Evolutionary conservation across 2,113 vertebrate genomes (phyloP).

Genomic region (Anhinga anhinga): DNA sequence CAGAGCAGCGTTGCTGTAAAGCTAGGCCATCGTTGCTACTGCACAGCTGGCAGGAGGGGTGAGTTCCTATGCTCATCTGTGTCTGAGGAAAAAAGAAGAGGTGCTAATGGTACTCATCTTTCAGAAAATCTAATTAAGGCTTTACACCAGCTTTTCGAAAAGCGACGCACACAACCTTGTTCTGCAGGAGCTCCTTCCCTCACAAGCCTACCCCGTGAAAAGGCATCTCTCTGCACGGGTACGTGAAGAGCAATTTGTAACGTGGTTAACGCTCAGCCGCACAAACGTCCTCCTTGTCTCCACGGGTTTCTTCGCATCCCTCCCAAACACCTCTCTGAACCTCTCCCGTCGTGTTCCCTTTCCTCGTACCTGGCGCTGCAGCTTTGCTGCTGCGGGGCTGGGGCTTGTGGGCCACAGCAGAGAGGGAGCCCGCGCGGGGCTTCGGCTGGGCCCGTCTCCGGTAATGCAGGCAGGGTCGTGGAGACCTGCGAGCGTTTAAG

Average conservation of each 20-base stretch:
- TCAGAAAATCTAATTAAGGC: not conserved
- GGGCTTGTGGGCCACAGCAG: not conserved
- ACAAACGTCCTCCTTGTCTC: not conserved
- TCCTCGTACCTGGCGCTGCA: not conserved
- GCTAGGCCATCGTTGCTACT: not conserved
- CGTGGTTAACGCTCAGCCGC: not conserved
- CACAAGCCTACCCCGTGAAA: not conserved
- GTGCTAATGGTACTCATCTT: not conserved
- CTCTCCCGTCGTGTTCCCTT: rapidly evolving
- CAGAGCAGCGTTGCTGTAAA: not conserved
- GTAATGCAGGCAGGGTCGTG: rapidly evolving
- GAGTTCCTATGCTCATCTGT: not conserved
- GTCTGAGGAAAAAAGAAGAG: not conserved
- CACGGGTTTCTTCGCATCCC: not conserved
- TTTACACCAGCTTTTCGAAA: not conserved
- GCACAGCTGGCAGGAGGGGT: not conserved
- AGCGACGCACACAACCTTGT: rapidly evolving
- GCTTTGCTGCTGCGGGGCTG: not conserved
- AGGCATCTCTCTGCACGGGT: not conserved
- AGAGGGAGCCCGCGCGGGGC: rapidly evolving
- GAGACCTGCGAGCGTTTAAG: rapidly evolving
- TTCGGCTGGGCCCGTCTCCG: rapidly evolving
- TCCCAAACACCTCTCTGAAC: not conserved
- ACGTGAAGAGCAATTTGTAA: not conserved
- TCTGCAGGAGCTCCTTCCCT: not conserved